These are phyloP conservation scores for Eulemur rubriventer DNA, from an alignment of 2,797 vertebrate species.

Conservation along the genomic window DNA sequence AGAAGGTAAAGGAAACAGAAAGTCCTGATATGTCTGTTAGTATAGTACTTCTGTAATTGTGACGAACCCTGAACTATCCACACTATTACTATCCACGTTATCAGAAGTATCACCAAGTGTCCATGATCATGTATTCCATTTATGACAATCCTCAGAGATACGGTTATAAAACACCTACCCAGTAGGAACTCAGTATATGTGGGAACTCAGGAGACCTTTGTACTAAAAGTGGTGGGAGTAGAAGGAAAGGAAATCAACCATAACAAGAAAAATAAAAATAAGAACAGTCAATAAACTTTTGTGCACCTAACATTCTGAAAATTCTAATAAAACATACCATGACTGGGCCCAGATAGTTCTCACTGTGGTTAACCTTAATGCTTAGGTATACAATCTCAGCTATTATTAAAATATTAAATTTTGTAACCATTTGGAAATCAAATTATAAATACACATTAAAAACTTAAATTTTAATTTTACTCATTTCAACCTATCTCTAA, in stretches of 20 bases:
- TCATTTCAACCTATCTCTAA: slow-evolving; percentile 49
- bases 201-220: not conserved
- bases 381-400: not conserved
- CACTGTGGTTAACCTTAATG: not conserved
- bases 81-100: not conserved
- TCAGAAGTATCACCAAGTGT: not conserved
- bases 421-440: slow-evolving; percentile 46
- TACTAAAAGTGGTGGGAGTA: not conserved
- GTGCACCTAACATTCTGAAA: not conserved
- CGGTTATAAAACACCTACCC: not conserved
- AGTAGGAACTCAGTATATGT: not conserved
- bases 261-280: slow-evolving; percentile 2
- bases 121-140: not conserved
- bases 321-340: not conserved
- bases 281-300: not conserved
- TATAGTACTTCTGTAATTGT: not conserved
- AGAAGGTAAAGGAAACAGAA: not conserved
- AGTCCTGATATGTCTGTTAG: not conserved
- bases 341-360: not conserved
- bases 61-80: not conserved
- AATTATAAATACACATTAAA: slow-evolving; percentile 46
- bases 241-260: not conserved
- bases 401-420: slow-evolving; percentile 46
- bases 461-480: slow-evolving; percentile 45
- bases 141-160: not conserved